phyloP scores from a whole-genome alignment of 23 tunicate species.

The Halocynthia aurantium region DNA sequence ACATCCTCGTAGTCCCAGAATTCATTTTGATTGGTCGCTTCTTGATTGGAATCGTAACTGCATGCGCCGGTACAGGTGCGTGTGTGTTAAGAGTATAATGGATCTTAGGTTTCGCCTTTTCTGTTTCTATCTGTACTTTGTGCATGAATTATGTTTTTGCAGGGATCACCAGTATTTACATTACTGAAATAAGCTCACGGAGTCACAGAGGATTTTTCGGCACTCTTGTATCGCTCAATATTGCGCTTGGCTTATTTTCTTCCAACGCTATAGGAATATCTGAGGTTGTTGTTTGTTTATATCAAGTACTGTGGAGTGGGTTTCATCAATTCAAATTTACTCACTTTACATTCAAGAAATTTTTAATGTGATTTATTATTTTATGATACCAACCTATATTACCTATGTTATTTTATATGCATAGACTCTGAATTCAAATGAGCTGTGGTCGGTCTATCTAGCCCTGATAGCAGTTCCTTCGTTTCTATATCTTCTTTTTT shows the following conservation, averaged over 20 bases:
- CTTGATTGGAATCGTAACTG: constrained; percentile 9
- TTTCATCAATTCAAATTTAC: not conserved
- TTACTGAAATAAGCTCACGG: not conserved
- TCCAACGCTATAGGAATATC: constrained; percentile 1
- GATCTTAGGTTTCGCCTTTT: not conserved
- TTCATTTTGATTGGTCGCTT: constrained; percentile 9
- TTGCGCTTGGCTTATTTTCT: not conserved
- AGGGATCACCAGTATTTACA: constrained; percentile 1
- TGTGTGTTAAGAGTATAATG: not conserved
- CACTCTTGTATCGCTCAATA: not conserved
- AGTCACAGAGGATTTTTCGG: not conserved
- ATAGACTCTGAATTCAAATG: too few relatives aligned
- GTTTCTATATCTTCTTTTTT: constrained; percentile 17
- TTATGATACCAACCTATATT: too few relatives aligned
- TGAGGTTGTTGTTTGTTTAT: not conserved
- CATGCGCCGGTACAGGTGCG: constrained; percentile 8
- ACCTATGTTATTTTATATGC: too few relatives aligned
- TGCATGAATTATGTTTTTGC: not conserved
- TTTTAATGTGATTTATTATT: too few relatives aligned
- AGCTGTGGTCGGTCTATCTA: constrained; percentile 42
- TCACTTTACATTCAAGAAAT: too few relatives aligned
- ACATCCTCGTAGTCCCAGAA: not conserved
- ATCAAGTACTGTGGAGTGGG: too few relatives aligned
- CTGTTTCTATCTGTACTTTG: not conserved
- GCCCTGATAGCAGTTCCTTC: constrained; percentile 42